These are phyloP conservation scores for Sus cebifrons DNA, from an alignment of 2,797 vertebrate species.

Conservation along the genomic window DNA sequence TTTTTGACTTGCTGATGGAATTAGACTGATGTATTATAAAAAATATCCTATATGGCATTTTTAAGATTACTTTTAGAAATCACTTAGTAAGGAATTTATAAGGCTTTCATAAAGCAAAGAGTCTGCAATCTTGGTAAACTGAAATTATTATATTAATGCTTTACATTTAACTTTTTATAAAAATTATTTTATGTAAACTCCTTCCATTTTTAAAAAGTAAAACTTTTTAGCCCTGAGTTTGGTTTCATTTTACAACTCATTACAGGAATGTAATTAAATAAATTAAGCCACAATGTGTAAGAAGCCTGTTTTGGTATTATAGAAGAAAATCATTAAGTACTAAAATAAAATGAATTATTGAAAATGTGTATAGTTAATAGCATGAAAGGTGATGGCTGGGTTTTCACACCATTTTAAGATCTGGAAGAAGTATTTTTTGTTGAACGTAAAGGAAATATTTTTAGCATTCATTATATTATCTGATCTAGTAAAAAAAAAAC, in stretches of 20 bases:
- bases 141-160: constrained; percentile 68
- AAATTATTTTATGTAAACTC: constrained; percentile 61
- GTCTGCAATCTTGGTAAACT: constrained; percentile 42
- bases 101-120: constrained; percentile 60
- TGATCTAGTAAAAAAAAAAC: constrained; percentile 73
- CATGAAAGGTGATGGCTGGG: constrained; percentile 54
- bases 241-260: constrained; percentile 73
- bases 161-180: constrained; percentile 71
- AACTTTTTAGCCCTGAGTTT: constrained; percentile 76
- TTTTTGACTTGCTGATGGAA: constrained; percentile 45
- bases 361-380: constrained; percentile 68
- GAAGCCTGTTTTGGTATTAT: constrained; percentile 66
- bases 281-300: constrained; percentile 50
- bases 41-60: constrained; percentile 23
- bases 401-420: constrained; percentile 67
- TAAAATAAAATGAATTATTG: constrained; percentile 62
- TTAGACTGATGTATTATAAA: constrained; percentile 5
- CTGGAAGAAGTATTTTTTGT: constrained; percentile 71
- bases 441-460: constrained; percentile 61
- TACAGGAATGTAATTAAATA: constrained; percentile 72
- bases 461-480: constrained; percentile 69
- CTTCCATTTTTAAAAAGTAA: constrained; percentile 70
- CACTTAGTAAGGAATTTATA: constrained; percentile 32
- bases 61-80: constrained; percentile 64
- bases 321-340: constrained; percentile 50